These are phyloP conservation scores for Plusia festucae DNA, from an alignment of 2,888 invertebrate genomes.

Conservation along the genomic window DNA sequence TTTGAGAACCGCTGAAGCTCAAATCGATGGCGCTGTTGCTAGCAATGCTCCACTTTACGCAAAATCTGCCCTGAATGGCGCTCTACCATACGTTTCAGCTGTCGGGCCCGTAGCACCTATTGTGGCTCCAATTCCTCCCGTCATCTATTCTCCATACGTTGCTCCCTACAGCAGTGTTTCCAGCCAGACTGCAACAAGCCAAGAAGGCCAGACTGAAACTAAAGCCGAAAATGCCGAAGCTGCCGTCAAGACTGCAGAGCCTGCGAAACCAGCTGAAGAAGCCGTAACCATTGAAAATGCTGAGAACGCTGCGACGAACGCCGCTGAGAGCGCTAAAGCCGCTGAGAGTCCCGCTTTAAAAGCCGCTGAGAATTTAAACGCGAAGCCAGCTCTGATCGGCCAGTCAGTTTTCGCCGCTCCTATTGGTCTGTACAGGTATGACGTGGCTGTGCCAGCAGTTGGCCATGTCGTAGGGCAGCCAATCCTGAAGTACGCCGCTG, in stretches of 20 bases:
- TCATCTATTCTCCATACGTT: slow-evolving; percentile 43
- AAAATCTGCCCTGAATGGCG: slow-evolving; percentile 60
- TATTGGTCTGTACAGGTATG: slow-evolving; percentile 46
- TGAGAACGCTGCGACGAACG: neutral
- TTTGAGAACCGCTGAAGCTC: slow-evolving; percentile 76
- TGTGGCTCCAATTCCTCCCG: slow-evolving; percentile 50
- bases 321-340: slow-evolving; percentile 19
- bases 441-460: slow-evolving; percentile 38
- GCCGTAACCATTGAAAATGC: slow-evolving; percentile 19
- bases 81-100: slow-evolving; percentile 34
- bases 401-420: slow-evolving; percentile 27
- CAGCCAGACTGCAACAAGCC: slow-evolving; percentile 20
- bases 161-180: slow-evolving; percentile 21
- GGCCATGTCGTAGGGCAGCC: slow-evolving; percentile 44
- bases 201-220: slow-evolving; percentile 53
- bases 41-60: slow-evolving; percentile 67
- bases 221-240: slow-evolving; percentile 59
- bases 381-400: slow-evolving; percentile 33
- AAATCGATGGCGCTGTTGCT: slow-evolving; percentile 74
- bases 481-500: slow-evolving; percentile 40
- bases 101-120: slow-evolving; percentile 42
- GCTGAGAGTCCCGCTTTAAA: slow-evolving; percentile 41
- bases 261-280: slow-evolving; percentile 22
- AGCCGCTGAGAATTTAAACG: slow-evolving; percentile 39
- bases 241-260: slow-evolving; percentile 51